These are phyloP conservation scores for Hemaris fuciformis DNA, from an alignment of 2,888 invertebrate species.

Conservation along the genomic window DNA sequence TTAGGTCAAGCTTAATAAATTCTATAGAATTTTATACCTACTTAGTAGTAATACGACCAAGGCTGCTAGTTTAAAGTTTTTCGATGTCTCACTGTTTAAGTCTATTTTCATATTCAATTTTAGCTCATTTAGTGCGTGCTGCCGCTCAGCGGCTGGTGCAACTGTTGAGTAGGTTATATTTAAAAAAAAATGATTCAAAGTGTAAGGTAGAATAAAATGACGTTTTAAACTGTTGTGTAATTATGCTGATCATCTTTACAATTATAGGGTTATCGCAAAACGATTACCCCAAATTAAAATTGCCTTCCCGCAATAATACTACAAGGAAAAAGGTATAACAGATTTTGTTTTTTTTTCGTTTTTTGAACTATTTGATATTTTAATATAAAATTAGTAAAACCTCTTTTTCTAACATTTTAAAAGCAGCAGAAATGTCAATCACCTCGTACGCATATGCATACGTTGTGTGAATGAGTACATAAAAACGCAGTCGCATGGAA, in stretches of 20 bases:
- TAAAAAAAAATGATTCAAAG: not conserved
- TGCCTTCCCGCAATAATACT: not conserved
- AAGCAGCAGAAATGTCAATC: not conserved
- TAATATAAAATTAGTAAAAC: not conserved
- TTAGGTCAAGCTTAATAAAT: too few relatives aligned
- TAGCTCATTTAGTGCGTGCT: not conserved
- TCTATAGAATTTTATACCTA: too few relatives aligned
- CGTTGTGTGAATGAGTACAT: not conserved
- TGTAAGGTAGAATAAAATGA: not conserved
- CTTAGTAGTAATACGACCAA: too few relatives aligned
- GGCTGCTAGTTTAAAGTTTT: not conserved
- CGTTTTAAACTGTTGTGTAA: not conserved
- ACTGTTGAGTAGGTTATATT: not conserved
- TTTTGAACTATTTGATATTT: not conserved
- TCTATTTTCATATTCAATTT: not conserved
- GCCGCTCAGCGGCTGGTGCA: not conserved
- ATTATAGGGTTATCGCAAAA: not conserved
- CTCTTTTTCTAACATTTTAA: not conserved
- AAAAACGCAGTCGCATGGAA: slow-evolving; percentile 1
- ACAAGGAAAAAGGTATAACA: not conserved
- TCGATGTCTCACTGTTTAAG: not conserved
- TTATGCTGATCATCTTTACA: not conserved
- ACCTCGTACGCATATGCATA: not conserved
- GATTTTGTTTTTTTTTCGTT: not conserved
- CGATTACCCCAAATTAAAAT: not conserved